Base-by-base conservation (phyloP, 1,140 invertebrate genomes). In the Odontomachus brunneus region DNA sequence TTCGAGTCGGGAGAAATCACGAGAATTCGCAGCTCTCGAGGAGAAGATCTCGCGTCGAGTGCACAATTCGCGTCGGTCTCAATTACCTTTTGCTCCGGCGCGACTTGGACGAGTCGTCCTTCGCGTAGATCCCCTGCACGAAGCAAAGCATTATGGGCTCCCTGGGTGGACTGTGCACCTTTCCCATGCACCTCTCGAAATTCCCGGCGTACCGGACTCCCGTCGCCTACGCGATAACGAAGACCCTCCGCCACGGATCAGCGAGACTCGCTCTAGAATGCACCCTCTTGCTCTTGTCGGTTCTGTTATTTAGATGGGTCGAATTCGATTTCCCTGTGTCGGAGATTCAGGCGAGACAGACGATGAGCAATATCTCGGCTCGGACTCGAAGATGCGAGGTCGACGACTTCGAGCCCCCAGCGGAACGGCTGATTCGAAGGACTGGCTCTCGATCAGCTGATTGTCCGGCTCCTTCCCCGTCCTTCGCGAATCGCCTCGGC, bases 81-180 rank as follows among this genome's bases (percentile, higher is more conserved):
- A 11, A 55, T 92, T 92, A 93, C 92, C 92, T 93, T 83, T 93
- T 92, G 1, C 85, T 84, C 65, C 88, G 88, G 17, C 92, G 91
- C 2, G 88, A 75, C 74, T 93, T 93, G 38, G 38, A 44, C 3
- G 92, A 89, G 62, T 92, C 91, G 81, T 93, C 91, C 57, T 91
- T 91, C 71, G 91, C 78, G 26, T 91, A 85, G 75, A 93, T 91
- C 69, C 91, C 92, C 65, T 93, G 92, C 75, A 93, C 92, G 75
- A 93, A 92, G 89, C 92, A 93, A 72, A 93, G 88, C 92, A 93
- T 93, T 82, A 92, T 93, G n/a, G 89, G 85, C 86, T 88, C 89
- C 83, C 84, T 87, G n/a, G 87, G 76, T 49, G 88, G 65, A 62
- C 75, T 66, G 22, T 84, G 73, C 5, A 89, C 89, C 73, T 92